Base-by-base conservation (phyloP, 2,888 invertebrate genomes). In the Lysandra coridon region DNA sequence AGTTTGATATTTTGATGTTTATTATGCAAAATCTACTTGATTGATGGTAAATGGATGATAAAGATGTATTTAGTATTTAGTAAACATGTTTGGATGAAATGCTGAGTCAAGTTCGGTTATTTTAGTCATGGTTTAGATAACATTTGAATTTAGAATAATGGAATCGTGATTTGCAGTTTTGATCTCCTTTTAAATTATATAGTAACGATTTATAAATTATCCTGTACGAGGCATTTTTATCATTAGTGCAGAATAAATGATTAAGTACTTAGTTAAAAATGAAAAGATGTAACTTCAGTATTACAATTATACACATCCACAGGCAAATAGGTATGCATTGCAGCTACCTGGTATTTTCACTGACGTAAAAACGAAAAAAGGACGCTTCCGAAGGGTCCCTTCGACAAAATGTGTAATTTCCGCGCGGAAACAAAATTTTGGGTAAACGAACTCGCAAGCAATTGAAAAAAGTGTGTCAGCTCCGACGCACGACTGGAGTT, bases 31-130 rank as follows among this genome's bases (percentile, higher is more conserved):
- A 30, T 75, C 57, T 17, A 5, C 30, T 75, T 76, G 76, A 76
- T 76, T 76, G 76, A 76, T 76, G 76, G 33, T 76, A 76, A 57
- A 57, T 76, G 23, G 44, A 75, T 75, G 75, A 75, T 75, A 49
- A 75, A 49, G 69, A 69, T 69, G 69, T 74, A 23, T 76, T 49
- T 5, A 33, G 30, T 76, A 23, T 76, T 49, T 5, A 33, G 30
- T 76, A 23, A 12, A 44, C 23, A 75, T 49, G 33, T 33, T 49
- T 64, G 4, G 37, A 76, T 53, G 1, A 53, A 53, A n/a, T 76
- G 76, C 53, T 76, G 76, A 76, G 76, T 76, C 23, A 76, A 57
- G 53, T 17, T 33, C 33, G 17, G 17, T 53, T 57, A 33, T 57
- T 76, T 74, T 49, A 1, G n/a, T 23, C 10, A 44, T 49, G 49